A percentile compares a stretch with the other conserved stretches of the same genome.
phyloP scores from a whole-genome alignment of 2,113 vertebrate species.

The Emydura subglobosa region DNA sequence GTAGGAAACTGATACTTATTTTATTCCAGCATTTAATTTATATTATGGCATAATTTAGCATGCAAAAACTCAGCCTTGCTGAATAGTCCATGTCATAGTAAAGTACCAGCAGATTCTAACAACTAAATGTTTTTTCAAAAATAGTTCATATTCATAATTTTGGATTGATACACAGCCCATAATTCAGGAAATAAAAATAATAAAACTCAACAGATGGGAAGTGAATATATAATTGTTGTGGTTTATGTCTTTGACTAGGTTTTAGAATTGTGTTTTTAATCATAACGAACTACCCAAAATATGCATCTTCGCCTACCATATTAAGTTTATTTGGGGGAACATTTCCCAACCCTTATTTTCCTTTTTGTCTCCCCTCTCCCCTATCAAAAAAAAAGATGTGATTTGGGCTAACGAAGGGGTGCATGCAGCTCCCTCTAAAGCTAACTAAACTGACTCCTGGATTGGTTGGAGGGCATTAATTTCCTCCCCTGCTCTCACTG shows the following conservation, averaged over 20 bases:
- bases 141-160: background rate
- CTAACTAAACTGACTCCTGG: background rate
- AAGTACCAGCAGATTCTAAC: background rate
- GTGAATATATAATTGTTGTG: background rate
- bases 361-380: background rate
- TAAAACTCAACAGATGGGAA: background rate
- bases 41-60: background rate
- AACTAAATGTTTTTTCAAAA: background rate
- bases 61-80: background rate
- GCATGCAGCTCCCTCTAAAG: background rate
- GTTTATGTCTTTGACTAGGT: background rate
- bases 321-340: background rate
- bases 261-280: background rate
- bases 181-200: background rate
- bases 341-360: background rate
- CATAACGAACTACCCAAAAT: background rate
- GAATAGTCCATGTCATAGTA: background rate
- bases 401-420: background rate
- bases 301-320: rapidly evolving
- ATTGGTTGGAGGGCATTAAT: background rate
- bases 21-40: background rate
- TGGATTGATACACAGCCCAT: background rate
- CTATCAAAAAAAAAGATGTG: background rate
- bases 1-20: background rate
- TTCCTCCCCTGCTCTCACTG: background rate